phyloP scores from a whole-genome alignment of 2,113 vertebrate genomes.

The Apaloderma vittatum region DNA sequence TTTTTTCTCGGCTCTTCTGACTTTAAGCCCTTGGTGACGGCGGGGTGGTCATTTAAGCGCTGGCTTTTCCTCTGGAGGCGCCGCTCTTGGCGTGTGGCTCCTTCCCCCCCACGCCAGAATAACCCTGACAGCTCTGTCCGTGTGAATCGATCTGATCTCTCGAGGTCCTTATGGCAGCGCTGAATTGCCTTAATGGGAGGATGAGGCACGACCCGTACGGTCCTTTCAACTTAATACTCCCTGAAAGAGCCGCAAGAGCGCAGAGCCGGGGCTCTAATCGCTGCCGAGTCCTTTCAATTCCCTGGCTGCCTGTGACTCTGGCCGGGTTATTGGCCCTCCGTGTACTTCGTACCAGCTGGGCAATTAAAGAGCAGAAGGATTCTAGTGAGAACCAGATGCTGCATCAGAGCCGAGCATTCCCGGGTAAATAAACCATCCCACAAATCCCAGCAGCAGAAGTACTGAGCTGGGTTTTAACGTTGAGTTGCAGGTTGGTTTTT shows the following conservation, averaged over 20 bases:
- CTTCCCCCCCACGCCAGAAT: not conserved
- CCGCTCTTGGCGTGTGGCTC: not conserved
- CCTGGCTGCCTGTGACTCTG: not conserved
- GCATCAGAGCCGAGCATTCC: slow-evolving; percentile 2
- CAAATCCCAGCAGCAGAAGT: not conserved
- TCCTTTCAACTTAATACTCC: not conserved
- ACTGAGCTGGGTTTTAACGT: not conserved
- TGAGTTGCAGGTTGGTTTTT: not conserved
- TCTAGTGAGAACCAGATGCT: slow-evolving; percentile 29
- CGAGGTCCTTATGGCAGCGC: not conserved
- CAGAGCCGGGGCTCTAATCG: rapidly evolving
- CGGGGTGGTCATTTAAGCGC: not conserved
- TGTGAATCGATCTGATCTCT: not conserved
- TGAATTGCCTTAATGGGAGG: not conserved
- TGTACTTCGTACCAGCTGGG: not conserved
- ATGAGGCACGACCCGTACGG: not conserved
- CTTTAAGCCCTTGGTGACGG: slow-evolving; percentile 23
- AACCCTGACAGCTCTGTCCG: not conserved
- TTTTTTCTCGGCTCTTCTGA: not conserved
- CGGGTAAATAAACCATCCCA: slow-evolving; percentile 1
- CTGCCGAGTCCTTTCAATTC: not conserved
- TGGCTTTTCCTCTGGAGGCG: slow-evolving; percentile 32
- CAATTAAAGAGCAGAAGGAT: slow-evolving; percentile 30
- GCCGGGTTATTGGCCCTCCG: not conserved
- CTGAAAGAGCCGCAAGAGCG: not conserved